Base-by-base conservation (phyloP, 2,888 invertebrate species). In the Empis livida region DNA sequence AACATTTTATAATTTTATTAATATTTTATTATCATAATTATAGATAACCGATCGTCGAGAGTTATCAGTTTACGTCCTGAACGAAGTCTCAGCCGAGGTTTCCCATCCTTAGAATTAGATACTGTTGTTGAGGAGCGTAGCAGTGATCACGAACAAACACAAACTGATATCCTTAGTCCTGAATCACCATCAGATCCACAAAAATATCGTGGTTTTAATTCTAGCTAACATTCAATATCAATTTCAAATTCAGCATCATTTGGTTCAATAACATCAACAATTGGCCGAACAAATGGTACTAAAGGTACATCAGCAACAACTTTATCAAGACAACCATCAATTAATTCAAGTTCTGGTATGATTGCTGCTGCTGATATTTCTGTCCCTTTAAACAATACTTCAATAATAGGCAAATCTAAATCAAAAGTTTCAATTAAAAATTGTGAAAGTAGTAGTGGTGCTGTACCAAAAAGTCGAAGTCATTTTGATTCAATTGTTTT, bases 61-160 rank as follows among this genome's bases (percentile, higher is more conserved):
- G 76, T 78, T 51, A 74, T 79, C 60, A 77, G 78, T 52, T 65
- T 80, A 54, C 73, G 76, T 56, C 76, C 77, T 56, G 80, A 80
- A 62, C 71, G 80, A 59, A 75, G 82, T 44, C 74, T 83, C 56
- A 83, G 83, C 37, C 73, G 84, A 43, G 78, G 82, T n/a, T 82
- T 83, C 59, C 83, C 86, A 31, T 78, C 84, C 1, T 69, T 86
- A 44, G 88, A 89, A 62, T 73, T 89, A 55, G 88, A 87, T 64
- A 88, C 88, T 0, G 89, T 89, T 20, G 74, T 88, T 20, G 89
- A 89, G 62, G 88, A 88, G 60, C 77, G 84, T 50, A 84, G 82
- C 1, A 87, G 86, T 13, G 88, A 88, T 62, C 78, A 82, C 6
- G 85, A 85, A 62, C 82, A 80, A 61, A 81, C 78, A 3, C 78